Percentiles rank a stretch among this genome's conserved stretches.
phyloP scores from a whole-genome alignment of 1,140 invertebrate species.

The Penaeus vannamei region DNA sequence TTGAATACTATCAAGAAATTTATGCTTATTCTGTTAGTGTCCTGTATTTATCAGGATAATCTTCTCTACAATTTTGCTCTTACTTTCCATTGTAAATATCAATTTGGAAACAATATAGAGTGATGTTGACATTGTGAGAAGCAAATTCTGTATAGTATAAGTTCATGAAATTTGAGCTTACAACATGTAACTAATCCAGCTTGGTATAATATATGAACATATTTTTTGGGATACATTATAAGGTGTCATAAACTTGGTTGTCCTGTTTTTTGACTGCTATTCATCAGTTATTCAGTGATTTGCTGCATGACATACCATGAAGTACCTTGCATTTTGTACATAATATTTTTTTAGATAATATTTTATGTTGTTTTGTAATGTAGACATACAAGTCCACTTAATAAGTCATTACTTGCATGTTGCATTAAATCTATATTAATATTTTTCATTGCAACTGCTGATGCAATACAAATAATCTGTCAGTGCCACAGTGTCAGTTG shows the following conservation, averaged over 20 bases:
- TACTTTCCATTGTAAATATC: neutral
- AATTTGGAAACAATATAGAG: no score
- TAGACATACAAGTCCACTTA: conserved; percentile 41
- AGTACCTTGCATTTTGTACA: conserved; percentile 50
- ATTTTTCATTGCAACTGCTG: neutral
- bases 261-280: conserved; percentile 47
- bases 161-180: neutral
- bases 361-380: conserved; percentile 51
- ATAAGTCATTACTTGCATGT: conserved; percentile 38
- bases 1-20: neutral
- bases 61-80: conserved; percentile 17
- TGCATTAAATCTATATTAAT: conserved; percentile 32
- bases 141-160: neutral
- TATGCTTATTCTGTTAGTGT: neutral
- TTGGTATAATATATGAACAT: neutral
- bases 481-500: conserved; percentile 63
- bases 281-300: conserved; percentile 30
- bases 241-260: conserved; percentile 38
- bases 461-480: conserved; percentile 50
- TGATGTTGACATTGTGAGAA: no score
- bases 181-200: neutral
- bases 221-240: conserved; percentile 26
- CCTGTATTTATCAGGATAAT: neutral
- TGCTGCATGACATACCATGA: conserved; percentile 44
- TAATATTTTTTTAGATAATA: conserved; percentile 59